Evolutionary conservation across 2,113 vertebrate species (phyloP).

Genomic region (Ailurus styani): DNA sequence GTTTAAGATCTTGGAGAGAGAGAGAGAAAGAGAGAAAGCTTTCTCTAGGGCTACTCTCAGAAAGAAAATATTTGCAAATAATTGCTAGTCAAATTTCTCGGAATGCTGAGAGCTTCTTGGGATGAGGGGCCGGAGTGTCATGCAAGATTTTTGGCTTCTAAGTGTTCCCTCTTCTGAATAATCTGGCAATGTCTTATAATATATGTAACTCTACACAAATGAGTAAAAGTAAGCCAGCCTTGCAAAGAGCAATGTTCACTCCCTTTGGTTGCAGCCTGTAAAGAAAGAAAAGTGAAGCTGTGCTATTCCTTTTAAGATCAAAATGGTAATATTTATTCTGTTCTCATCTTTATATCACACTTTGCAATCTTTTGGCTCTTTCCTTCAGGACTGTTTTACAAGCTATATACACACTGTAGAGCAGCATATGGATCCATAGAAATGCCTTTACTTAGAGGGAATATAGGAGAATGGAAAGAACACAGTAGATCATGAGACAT

Average conservation of each 20-base stretch:
- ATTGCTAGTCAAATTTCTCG: background rate
- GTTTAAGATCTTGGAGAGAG: background rate
- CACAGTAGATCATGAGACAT: background rate
- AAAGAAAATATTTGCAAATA: background rate
- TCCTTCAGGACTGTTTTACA: background rate
- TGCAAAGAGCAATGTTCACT: background rate
- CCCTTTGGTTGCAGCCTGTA: background rate
- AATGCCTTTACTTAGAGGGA: background rate
- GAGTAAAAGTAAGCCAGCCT: background rate
- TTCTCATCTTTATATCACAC: background rate
- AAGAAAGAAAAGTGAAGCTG: background rate
- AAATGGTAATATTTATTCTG: background rate
- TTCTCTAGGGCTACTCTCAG: background rate
- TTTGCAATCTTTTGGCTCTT: background rate
- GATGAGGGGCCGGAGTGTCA: rapidly evolving
- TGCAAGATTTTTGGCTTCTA: background rate
- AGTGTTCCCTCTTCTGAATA: background rate
- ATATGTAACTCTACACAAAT: background rate
- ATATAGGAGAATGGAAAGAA: rapidly evolving
- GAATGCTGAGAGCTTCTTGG: background rate
- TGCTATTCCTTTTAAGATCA: background rate
- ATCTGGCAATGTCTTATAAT: background rate
- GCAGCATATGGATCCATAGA: background rate
- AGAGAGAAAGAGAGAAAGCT: background rate
- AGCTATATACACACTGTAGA: background rate